Conservation (phyloP, 2,113 vertebrate genomes). For the Mystacornis crossleyi region DNA sequence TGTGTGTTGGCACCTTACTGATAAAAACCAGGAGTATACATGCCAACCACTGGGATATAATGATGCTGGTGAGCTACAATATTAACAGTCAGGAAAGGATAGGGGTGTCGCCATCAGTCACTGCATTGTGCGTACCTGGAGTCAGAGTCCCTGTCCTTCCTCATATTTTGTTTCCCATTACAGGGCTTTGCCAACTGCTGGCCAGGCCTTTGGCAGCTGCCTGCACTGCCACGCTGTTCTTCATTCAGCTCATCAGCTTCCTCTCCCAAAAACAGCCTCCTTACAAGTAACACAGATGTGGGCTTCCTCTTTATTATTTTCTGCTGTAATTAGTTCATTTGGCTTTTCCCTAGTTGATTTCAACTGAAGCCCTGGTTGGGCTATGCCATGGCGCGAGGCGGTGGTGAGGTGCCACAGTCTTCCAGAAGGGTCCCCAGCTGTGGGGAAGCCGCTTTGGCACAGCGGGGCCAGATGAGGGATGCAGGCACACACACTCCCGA, state of each 20-base stretch:
- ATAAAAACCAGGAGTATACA: neutral
- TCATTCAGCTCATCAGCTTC: neutral
- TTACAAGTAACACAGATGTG: neutral
- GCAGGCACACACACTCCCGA: no score
- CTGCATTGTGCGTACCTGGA: neutral
- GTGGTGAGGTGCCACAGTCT: no score
- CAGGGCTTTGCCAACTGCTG: neutral
- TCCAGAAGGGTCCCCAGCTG: no score
- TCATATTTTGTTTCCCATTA: neutral
- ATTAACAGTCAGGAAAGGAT: neutral
- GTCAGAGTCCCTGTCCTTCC: neutral
- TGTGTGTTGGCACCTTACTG: neutral
- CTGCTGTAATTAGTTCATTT: neutral
- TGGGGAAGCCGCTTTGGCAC: no score
- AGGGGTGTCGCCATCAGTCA: neutral
- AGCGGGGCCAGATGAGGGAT: no score
- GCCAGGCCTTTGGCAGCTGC: neutral
- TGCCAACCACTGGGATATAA: neutral
- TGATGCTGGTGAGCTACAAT: neutral
- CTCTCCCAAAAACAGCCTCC: neutral
- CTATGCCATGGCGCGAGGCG: neutral
- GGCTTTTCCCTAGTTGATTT: neutral
- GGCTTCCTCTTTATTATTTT: conserved; percentile 4
- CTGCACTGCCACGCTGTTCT: rapidly evolving
- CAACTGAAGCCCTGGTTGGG: neutral